Evolutionary conservation across 2,888 invertebrate genomes (phyloP).

Genomic region (Boloria euphrosyne): DNA sequence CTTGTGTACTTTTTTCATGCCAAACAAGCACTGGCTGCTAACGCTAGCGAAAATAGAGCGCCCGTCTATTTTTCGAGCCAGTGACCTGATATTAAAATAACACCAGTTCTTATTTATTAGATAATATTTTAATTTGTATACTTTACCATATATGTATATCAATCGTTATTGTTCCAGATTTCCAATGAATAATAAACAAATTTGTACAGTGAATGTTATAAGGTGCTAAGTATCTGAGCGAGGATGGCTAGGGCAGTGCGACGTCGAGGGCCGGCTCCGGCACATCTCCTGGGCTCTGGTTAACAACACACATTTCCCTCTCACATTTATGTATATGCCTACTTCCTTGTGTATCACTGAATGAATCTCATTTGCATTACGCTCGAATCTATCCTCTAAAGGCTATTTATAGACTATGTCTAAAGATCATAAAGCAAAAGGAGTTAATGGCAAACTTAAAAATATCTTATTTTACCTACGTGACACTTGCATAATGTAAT

Average conservation of each 20-base stretch:
- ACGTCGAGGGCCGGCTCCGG: background rate
- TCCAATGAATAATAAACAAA: conserved; percentile 51
- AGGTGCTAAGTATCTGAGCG: conserved; percentile 70
- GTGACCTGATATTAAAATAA: too few relatives aligned
- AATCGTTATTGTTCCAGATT: conserved; percentile 30
- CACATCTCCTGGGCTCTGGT: conserved; percentile 9
- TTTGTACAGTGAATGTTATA: conserved; percentile 74
- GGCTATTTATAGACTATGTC: background rate
- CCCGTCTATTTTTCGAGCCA: too few relatives aligned
- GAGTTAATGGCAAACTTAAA: background rate
- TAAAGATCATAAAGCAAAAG: background rate
- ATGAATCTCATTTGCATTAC: conserved; percentile 69
- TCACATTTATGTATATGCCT: conserved; percentile 47
- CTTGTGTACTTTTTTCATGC: too few relatives aligned
- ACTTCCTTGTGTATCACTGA: conserved; percentile 67
- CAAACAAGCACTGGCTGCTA: too few relatives aligned
- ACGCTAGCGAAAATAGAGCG: too few relatives aligned
- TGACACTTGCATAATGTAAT: background rate
- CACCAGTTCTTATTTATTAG: too few relatives aligned
- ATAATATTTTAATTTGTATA: background rate
- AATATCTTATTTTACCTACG: background rate
- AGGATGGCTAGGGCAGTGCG: conserved; percentile 42
- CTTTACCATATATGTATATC: conserved; percentile 28
- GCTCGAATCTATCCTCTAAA: conserved; percentile 17
- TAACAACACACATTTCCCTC: conserved; percentile 27